Conservation (phyloP, 92 coral and sea anemone genomes). For the Scolanthus callimorphus region DNA sequence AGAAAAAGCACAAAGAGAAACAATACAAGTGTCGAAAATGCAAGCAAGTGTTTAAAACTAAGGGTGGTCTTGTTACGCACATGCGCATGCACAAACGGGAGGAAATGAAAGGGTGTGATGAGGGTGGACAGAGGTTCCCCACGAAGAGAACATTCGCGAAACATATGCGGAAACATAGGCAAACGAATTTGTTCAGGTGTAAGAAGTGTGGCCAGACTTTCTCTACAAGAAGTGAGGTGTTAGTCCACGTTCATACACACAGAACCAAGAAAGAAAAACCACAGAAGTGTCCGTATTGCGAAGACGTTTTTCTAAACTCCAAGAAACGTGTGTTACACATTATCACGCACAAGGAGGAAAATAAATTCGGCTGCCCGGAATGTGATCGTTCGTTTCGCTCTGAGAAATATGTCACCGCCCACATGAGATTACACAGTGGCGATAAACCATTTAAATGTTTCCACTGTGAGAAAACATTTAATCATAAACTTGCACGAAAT, state of each 20-base stretch:
- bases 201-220: background rate
- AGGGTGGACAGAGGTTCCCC: no score
- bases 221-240: background rate
- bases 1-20: background rate
- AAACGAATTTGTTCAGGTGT: constrained; percentile 6
- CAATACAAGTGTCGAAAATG: background rate
- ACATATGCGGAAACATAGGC: no score
- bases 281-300: background rate
- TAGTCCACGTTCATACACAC: background rate
- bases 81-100: background rate
- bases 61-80: background rate
- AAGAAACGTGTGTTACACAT: background rate
- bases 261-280: background rate
- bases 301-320: no score
- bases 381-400: no score
- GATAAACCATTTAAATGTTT: background rate
- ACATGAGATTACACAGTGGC: no score
- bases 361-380: no score
- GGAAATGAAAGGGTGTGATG: no score
- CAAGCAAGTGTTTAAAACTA: no score
- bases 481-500: no score
- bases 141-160: no score
- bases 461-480: constrained; percentile 2
- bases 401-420: no score
- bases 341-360: background rate